phyloP scores from a whole-genome alignment of 1,140 invertebrate species.

The Hypothenemus hampei region DNA sequence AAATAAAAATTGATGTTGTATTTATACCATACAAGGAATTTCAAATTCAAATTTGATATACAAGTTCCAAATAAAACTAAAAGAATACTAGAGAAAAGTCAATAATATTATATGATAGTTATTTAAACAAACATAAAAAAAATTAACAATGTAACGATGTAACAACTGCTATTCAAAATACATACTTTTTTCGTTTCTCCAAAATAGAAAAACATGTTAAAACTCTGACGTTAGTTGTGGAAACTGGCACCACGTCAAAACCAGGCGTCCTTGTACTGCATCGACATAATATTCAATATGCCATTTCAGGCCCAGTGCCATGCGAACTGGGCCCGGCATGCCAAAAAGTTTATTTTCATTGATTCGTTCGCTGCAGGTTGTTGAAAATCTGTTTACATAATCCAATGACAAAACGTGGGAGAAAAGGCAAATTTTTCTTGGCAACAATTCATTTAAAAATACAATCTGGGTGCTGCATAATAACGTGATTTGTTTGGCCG shows the following conservation, averaged over 20 bases:
- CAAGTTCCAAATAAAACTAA: too few relatives aligned
- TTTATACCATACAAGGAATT: too few relatives aligned
- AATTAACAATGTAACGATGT: too few relatives aligned
- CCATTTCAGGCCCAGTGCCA: background rate
- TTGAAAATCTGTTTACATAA: slow-evolving; percentile 16
- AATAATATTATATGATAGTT: too few relatives aligned
- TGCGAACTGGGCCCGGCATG: background rate
- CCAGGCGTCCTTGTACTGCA: background rate
- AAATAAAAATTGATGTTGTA: too few relatives aligned
- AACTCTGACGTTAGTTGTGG: too few relatives aligned
- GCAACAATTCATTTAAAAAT: background rate
- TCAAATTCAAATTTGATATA: too few relatives aligned
- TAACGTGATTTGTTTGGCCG: background rate
- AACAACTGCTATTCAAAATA: too few relatives aligned
- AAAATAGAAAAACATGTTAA: too few relatives aligned
- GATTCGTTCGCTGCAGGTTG: slow-evolving; percentile 9
- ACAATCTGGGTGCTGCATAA: background rate
- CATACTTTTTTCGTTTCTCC: background rate
- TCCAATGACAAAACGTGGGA: slow-evolving; percentile 2
- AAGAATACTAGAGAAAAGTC: too few relatives aligned
- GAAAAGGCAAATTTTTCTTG: slow-evolving; percentile 3
- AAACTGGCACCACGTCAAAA: too few relatives aligned
- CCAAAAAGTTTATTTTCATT: slow-evolving; percentile 18
- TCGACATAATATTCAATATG: slow-evolving; percentile 1
- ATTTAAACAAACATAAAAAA: too few relatives aligned